Conservation (phyloP, 2,888 invertebrate genomes). For the Galeopsomyia nigrocyanea region DNA sequence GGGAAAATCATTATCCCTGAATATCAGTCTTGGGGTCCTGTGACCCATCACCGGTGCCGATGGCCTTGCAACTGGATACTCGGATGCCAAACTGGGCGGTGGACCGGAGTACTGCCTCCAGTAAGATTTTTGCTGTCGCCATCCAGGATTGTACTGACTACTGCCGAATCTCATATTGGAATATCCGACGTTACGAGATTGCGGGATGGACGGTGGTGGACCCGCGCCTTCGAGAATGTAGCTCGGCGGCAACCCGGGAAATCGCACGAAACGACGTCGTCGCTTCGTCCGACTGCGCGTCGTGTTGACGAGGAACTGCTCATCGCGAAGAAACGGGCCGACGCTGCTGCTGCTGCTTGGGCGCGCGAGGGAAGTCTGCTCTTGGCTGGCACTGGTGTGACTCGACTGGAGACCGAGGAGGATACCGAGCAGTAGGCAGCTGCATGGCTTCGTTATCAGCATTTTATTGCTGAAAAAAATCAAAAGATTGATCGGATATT, state of each 20-base stretch:
- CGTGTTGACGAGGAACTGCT: not conserved
- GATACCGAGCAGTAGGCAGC: constrained; percentile 61
- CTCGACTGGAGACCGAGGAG: constrained; percentile 53
- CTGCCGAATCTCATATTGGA: constrained; percentile 53
- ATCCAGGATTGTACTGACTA: constrained; percentile 54
- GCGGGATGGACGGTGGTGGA: constrained; percentile 36
- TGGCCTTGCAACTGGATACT: constrained; percentile 47
- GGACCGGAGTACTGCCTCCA: constrained; percentile 58
- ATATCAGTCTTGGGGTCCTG: constrained; percentile 64
- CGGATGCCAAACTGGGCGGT: constrained; percentile 22
- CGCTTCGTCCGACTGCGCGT: constrained; percentile 47
- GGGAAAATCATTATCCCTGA: constrained; percentile 64
- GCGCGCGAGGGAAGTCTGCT: not conserved
- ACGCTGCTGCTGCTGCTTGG: not conserved
- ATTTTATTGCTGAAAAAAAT: constrained; percentile 55
- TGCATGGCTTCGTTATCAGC: constrained; percentile 60
- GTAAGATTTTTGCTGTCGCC: constrained; percentile 64
- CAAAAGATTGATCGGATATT: too few species aligned
- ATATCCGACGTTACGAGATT: constrained; percentile 49
- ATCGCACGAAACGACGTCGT: constrained; percentile 60
- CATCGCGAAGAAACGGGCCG: not conserved
- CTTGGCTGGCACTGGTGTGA: constrained; percentile 38
- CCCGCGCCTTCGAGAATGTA: constrained; percentile 56
- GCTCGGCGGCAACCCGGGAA: constrained; percentile 54
- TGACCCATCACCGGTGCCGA: constrained; percentile 61